Evolutionary conservation across 2,113 vertebrate genomes (phyloP), one percentile per base, ranked within the genome.

Genomic region (Ramphastos sulfuratus): DNA sequence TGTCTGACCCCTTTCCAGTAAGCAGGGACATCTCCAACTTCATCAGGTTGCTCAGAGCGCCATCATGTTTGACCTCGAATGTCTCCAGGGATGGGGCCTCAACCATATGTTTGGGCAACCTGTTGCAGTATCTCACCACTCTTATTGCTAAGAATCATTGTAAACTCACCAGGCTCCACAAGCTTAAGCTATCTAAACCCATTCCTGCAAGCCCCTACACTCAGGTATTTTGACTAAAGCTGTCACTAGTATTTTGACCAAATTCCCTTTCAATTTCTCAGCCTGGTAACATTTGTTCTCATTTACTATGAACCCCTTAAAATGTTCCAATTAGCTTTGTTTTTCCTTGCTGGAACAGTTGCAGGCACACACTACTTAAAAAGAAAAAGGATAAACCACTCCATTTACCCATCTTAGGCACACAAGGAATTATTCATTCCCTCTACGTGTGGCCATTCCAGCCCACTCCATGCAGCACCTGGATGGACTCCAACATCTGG

Each of bases 261-360:
- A 80, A 91, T 75, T 75, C 76, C 82, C 61, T 89, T 83, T 75
- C 64, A 75, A 60, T 85, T 85, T 92, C 75, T 72, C 79, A 89
- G 73, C 66, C 63, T 48, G n/a, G 20, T 66, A 71, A 31, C 10
- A 42, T 66, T 91, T 87, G 17, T 65, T 83, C 91, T 78, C 61
- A 0, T 87, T 64, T 42, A 80, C 83, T 50, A 33, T 55, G 73
- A 91, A 20, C 33, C 61, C 79, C 33, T 83, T 46, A 52, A 39
- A 85, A 80, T 2, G 4, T 71, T 83, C 58, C 67, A 87, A 55
- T 77, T 80, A 66, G 33, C 58, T 31, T 20, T 86, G 63, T 12
- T 87, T 80, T 71, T 81, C 76, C 44, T 56, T 65, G 54, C 10
- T 24, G 5, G 69, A 82, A 83, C 10, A 91, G 89, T 71, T 42